These are phyloP conservation scores for Grammomys dolichurus DNA, from an alignment of 2,113 vertebrate species.

Conservation along the genomic window DNA sequence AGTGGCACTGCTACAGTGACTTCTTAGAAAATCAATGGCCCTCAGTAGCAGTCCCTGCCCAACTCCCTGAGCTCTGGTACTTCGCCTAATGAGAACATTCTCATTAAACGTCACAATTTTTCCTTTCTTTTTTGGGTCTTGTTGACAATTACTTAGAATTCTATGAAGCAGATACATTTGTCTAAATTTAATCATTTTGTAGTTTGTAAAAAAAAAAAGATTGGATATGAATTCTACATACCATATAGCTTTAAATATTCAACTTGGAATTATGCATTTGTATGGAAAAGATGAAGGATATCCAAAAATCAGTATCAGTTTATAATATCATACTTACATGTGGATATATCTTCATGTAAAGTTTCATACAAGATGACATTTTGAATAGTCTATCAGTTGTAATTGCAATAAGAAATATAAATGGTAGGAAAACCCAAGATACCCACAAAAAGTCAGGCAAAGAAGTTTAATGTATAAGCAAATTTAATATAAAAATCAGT, in stretches of 20 bases:
- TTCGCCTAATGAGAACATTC: neutral
- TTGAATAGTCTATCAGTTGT: neutral
- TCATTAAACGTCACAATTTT: slow-evolving; percentile 9
- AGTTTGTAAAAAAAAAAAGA: neutral
- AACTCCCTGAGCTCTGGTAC: neutral
- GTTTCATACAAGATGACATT: neutral
- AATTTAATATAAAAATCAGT: slow-evolving; percentile 30
- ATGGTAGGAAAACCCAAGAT: neutral
- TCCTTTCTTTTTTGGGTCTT: slow-evolving; percentile 44
- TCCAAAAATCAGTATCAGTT: neutral
- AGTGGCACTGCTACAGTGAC: neutral
- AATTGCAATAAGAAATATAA: slow-evolving; percentile 21
- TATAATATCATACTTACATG: slow-evolving; percentile 20
- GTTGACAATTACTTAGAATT: slow-evolving; percentile 36
- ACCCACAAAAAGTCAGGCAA: neutral
- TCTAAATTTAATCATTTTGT: slow-evolving; percentile 4
- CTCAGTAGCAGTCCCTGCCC: neutral
- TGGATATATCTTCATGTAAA: neutral
- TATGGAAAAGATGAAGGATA: neutral
- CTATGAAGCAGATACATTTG: slow-evolving; percentile 7
- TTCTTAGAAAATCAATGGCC: slow-evolving; percentile 12
- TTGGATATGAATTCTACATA: slow-evolving; percentile 17
- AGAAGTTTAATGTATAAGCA: neutral
- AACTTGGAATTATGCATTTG: neutral
- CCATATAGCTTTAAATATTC: neutral